Evolutionary conservation across 2,888 invertebrate genomes (phyloP), one percentile per base, ranked within the genome.

Genomic region (Ceriagrion tenellum): DNA sequence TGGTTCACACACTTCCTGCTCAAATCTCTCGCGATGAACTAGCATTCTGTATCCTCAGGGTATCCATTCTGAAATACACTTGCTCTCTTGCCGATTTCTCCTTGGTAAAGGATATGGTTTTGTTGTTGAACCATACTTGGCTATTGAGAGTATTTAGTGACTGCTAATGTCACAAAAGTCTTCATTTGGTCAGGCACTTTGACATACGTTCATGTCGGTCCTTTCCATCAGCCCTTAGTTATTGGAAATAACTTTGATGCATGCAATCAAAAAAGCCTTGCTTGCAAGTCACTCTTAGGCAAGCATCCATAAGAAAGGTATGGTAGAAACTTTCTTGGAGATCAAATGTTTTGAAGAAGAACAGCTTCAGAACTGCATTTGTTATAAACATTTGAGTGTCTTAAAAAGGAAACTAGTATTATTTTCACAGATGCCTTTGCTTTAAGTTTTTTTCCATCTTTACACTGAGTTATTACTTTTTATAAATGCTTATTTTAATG

Each of bases 1-100:
- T 40, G 93, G 90, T n/a, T 93, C 95, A 8, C 95, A 95, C 55
- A 95, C 95, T 35, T 95, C 95, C 1, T 95, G 95, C 93, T 95
- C 95, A 55, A 95, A 95, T 90, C 95, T 95, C 59, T 95, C 95
- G 16, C 95, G 95, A 95, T 95, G 95, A 95, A 95, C 95, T 47
- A 55, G 89, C 89, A 89, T 55, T 47, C 69, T 93, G 47, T 18
- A 35, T 40, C 59, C 88, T 88, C 95, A 95, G 95, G 95, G 89
- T 89, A 90, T 89, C 59, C 40, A 63, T 47, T 95, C 55, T 95
- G 56, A 40, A 63, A 59, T n/a, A n/a, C 59, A 59, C 74, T 47
- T 59, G n/a, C 81, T 81, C 81, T 81, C 81, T 69, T 69, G 93
- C 93, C 69, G 12, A n/a, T n/a, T 89, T 55, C 55, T 89, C 89